Conservation (phyloP, 2,888 invertebrate species). For the Siphlonurus alternatus region DNA sequence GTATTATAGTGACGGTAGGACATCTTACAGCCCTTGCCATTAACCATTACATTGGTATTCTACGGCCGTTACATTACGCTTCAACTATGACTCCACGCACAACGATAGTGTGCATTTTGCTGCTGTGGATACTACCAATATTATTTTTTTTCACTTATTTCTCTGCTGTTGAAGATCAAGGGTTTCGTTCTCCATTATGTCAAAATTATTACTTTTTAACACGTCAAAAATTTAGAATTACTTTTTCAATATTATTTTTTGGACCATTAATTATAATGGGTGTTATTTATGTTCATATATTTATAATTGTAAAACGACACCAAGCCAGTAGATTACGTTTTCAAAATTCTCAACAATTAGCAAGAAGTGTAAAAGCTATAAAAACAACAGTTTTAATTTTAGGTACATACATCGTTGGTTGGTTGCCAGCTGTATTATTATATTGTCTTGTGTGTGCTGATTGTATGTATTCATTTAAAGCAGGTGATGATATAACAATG, state of each 20-base stretch:
- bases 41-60: slow-evolving; percentile 48
- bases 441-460: slow-evolving; percentile 38
- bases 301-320: slow-evolving; percentile 36
- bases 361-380: slow-evolving; percentile 33
- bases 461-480: slow-evolving; percentile 22
- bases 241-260: slow-evolving; percentile 36
- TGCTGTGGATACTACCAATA: slow-evolving; percentile 39
- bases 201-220: slow-evolving; percentile 22
- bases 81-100: slow-evolving; percentile 36
- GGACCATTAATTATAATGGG: slow-evolving; percentile 38
- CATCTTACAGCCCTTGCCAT: slow-evolving; percentile 43
- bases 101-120: slow-evolving; percentile 29
- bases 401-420: slow-evolving; percentile 39
- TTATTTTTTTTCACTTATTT: slow-evolving; percentile 33
- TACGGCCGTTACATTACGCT: slow-evolving; percentile 42
- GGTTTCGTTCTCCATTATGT: slow-evolving; percentile 23
- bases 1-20: slow-evolving; percentile 40
- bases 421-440: slow-evolving; percentile 40
- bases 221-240: slow-evolving; percentile 29
- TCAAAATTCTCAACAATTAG: slow-evolving; percentile 18
- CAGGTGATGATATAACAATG: slow-evolving; percentile 11
- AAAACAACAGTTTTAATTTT: slow-evolving; percentile 43
- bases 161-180: slow-evolving; percentile 29
- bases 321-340: slow-evolving; percentile 20
- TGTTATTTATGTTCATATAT: slow-evolving; percentile 40